Conservation (phyloP, 2,113 vertebrate genomes). For the Lynx canadensis region DNA sequence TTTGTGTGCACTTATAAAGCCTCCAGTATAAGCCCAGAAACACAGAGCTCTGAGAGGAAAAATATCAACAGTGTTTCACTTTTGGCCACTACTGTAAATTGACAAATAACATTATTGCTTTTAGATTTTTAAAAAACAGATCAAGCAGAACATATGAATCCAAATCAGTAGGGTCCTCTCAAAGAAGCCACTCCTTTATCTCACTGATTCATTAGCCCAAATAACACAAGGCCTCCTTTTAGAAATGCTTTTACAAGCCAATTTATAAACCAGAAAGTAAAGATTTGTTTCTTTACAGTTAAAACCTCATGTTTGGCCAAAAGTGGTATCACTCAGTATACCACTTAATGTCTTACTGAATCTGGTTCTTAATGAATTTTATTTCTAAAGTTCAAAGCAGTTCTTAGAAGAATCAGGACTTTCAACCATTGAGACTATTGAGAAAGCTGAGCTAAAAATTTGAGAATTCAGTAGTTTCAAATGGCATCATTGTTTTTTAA, state of each 20-base stretch:
- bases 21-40: background rate
- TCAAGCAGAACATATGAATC: background rate
- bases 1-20: background rate
- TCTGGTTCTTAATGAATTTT: constrained; percentile 25
- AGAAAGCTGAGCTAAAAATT: background rate
- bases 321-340: background rate
- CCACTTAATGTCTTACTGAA: constrained; percentile 1
- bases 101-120: background rate
- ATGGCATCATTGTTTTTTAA: background rate
- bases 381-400: constrained; percentile 9
- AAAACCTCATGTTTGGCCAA: background rate
- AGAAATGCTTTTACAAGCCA: constrained; percentile 21
- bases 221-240: background rate
- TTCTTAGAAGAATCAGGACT: constrained; percentile 33
- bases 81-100: background rate
- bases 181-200: background rate
- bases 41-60: background rate
- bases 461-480: background rate
- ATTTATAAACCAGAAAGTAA: constrained; percentile 51
- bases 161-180: background rate
- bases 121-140: constrained; percentile 35
- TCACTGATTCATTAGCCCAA: background rate
- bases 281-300: constrained; percentile 9
- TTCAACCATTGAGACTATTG: background rate
- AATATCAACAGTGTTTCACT: background rate